Evolutionary conservation across 2,797 vertebrate species (phyloP), one percentile per base, ranked within the genome.

Genomic region (Argya squamiceps): DNA sequence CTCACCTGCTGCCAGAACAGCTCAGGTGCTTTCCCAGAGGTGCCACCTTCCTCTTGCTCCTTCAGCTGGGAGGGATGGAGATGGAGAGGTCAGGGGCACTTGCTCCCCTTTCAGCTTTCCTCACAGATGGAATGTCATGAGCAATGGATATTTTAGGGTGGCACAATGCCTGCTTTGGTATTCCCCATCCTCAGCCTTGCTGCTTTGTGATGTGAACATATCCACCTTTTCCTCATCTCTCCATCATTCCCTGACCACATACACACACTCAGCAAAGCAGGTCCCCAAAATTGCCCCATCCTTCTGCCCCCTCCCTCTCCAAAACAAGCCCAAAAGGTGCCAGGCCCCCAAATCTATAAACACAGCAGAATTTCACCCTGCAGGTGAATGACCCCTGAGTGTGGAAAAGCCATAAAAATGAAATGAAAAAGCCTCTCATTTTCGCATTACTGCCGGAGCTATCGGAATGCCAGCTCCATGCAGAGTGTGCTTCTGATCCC

Each of bases 401-500:
- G 88, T 97, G 94, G 95, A 96, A 96, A 97, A 96, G 91, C 89
- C 89, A 95, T 97, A 96, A 97, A 97, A 96, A 69, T 2, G 8
- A 92, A 96, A 94, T 92, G 71, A 82, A 90, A 96, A 94, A 89
- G 76, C 49, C 77, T 89, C 94, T 96, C 91, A 93, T 97, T 96
- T 97, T 96, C 56, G 0, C 85, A 58, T 96, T 96, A 93, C 83
- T 96, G 93, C 85, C 36, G 3, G 68, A 84, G 78, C 93, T 84
- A 84, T 95, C 63, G 6, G 92, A 91, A 86, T 2, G 30, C 92
- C 2, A 82, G 89, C 93, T 95, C 92, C 95, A 71, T 71, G 83
- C 30, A 4, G 89, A 92, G 93, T 47, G 89, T 49, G 78, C 95
- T 94, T 96, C 96, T 96, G 96, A 94, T 96, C 92, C 76, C 56